Percentiles rank a stretch among this genome's conserved stretches.
Conservation (phyloP, 1,140 invertebrate species). For the Bilobella aurantiaca region DNA sequence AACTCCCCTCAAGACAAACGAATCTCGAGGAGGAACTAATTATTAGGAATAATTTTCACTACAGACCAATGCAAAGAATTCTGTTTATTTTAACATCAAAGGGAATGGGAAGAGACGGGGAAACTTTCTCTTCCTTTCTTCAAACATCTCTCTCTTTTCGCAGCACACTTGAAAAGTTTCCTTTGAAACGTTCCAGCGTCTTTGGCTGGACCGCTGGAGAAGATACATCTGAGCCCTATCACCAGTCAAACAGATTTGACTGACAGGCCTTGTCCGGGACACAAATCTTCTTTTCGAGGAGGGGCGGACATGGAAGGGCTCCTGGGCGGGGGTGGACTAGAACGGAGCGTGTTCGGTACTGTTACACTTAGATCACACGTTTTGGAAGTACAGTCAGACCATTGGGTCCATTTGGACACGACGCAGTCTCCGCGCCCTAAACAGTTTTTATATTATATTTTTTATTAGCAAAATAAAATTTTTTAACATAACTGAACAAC, state of each 20-base stretch:
- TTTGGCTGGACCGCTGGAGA: not conserved
- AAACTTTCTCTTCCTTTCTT: not conserved
- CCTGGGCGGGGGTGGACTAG: constrained; percentile 20
- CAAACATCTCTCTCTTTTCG: constrained; percentile 2
- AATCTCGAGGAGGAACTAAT: not conserved
- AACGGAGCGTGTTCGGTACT: constrained; percentile 38
- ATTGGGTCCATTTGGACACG: constrained; percentile 38
- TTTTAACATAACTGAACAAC: too few species aligned
- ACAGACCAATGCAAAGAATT: not conserved
- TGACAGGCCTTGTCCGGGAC: constrained; percentile 25
- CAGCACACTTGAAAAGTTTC: constrained; percentile 2
- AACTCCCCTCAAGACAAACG: not conserved
- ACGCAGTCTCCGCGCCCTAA: too few species aligned
- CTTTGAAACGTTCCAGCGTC: not conserved
- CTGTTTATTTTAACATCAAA: constrained; percentile 5
- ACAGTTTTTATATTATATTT: too few species aligned
- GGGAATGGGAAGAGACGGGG: too few species aligned
- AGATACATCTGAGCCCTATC: not conserved
- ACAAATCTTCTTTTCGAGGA: constrained; percentile 31
- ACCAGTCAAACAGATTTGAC: constrained; percentile 32
- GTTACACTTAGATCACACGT: constrained; percentile 45
- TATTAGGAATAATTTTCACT: constrained; percentile 2
- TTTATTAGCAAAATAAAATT: too few species aligned
- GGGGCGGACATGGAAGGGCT: constrained; percentile 22
- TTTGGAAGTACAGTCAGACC: constrained; percentile 43